phyloP scores from a whole-genome alignment of 2,113 vertebrate genomes.

The Phalacrocorax pelagicus region DNA sequence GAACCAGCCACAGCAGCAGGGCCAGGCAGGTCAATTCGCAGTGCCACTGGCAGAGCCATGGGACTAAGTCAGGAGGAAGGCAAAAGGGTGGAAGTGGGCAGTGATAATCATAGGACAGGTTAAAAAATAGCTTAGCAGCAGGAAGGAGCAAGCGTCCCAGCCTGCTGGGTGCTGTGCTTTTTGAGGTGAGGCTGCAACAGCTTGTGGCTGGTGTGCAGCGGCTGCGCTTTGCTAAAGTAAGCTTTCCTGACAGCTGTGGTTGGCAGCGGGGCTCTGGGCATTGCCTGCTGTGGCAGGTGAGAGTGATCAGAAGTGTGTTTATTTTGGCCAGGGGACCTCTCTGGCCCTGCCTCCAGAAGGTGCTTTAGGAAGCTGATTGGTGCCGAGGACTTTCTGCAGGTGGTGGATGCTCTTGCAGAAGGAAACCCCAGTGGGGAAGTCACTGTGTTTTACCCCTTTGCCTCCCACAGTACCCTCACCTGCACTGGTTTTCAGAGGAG shows the following conservation, averaged over 20 bases:
- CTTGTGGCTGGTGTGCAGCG: rapidly evolving
- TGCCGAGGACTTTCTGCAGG: background rate
- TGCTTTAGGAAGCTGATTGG: background rate
- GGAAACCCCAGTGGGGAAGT: background rate
- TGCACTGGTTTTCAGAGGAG: background rate
- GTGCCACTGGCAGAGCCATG: background rate
- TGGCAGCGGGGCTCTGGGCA: background rate
- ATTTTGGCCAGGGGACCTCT: background rate
- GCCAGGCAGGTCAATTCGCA: rapidly evolving
- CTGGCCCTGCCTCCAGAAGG: background rate
- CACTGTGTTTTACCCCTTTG: background rate
- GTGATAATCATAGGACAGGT: background rate
- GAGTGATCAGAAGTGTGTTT: background rate
- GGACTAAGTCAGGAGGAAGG: background rate
- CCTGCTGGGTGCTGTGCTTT: background rate
- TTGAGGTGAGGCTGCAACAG: background rate
- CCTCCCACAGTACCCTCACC: background rate
- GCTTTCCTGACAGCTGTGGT: background rate
- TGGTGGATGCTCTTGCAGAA: background rate
- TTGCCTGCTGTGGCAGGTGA: background rate
- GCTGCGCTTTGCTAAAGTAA: rapidly evolving
- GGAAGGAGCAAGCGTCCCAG: background rate
- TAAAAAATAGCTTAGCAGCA: background rate
- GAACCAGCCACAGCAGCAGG: rapidly evolving
- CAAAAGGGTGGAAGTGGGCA: rapidly evolving